phyloP scores from a whole-genome alignment of 23 tunicate species.

The Botrylloides violaceus region DNA sequence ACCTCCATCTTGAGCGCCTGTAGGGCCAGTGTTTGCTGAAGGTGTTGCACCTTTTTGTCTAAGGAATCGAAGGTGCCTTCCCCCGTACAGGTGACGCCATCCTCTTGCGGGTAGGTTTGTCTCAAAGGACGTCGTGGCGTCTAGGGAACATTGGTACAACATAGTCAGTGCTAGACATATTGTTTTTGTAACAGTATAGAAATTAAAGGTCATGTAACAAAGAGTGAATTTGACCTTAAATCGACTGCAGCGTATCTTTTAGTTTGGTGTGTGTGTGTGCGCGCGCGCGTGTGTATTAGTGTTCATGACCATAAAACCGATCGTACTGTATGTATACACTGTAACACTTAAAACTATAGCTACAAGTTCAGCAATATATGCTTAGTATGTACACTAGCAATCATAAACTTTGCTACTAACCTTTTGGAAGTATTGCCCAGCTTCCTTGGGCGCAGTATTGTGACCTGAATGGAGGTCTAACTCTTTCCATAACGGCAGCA shows the following conservation, averaged over 20 bases:
- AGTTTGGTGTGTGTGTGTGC: too few relatives aligned
- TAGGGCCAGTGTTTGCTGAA: not conserved
- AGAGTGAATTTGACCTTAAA: too few relatives aligned
- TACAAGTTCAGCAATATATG: too few relatives aligned
- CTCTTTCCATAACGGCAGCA: not conserved
- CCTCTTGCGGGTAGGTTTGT: not conserved
- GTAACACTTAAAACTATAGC: too few relatives aligned
- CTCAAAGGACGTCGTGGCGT: not conserved
- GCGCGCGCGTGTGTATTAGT: too few relatives aligned
- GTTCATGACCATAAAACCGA: too few relatives aligned
- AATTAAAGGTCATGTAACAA: too few relatives aligned
- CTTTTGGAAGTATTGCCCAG: constrained; percentile 20
- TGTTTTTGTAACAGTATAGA: too few relatives aligned
- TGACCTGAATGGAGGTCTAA: not conserved
- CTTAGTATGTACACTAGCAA: too few relatives aligned
- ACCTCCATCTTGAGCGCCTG: not conserved
- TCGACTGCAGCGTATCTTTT: too few relatives aligned
- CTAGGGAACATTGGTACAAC: not conserved
- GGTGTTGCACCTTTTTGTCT: not conserved
- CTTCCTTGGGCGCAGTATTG: constrained; percentile 3
- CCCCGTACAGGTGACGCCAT: not conserved
- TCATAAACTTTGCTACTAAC: constrained; percentile 4
- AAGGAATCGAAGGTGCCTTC: not conserved
- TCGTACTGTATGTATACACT: too few relatives aligned
- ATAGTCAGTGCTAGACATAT: too few relatives aligned